Evolutionary conservation across 2,113 vertebrate species (phyloP).

Genomic region (Turdus rufiventris): DNA sequence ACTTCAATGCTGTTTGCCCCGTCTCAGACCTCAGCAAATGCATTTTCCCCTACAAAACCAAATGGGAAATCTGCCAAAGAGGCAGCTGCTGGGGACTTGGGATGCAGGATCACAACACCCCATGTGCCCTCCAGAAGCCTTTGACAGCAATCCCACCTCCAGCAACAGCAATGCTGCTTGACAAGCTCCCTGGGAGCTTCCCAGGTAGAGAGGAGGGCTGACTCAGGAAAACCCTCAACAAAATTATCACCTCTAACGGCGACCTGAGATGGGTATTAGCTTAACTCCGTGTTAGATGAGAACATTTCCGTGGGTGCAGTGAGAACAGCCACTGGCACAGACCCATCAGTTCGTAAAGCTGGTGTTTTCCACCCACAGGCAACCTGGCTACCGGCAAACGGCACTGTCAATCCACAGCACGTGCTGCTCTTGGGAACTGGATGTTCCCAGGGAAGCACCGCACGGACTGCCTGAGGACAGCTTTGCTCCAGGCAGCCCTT

Average conservation of each 20-base stretch:
- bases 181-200: not conserved
- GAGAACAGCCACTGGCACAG: not conserved
- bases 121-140: not conserved
- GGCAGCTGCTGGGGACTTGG: not conserved
- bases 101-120: not conserved
- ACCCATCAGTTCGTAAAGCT: not conserved
- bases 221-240: not conserved
- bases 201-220: not conserved
- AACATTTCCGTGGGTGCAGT: not conserved
- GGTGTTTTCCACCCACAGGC: not conserved
- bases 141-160: not conserved
- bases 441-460: not conserved
- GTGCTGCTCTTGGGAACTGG: fast-evolving
- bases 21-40: not conserved
- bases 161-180: not conserved
- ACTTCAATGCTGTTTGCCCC: not conserved
- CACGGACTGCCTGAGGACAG: not conserved
- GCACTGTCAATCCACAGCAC: not conserved
- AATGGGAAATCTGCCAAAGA: not conserved
- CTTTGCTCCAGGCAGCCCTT: not conserved
- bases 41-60: not conserved
- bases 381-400: not conserved
- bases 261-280: not conserved
- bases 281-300: not conserved
- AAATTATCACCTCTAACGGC: not conserved